Evolutionary conservation across 2,888 invertebrate species (phyloP).

Genomic region (Heliconius aoede): DNA sequence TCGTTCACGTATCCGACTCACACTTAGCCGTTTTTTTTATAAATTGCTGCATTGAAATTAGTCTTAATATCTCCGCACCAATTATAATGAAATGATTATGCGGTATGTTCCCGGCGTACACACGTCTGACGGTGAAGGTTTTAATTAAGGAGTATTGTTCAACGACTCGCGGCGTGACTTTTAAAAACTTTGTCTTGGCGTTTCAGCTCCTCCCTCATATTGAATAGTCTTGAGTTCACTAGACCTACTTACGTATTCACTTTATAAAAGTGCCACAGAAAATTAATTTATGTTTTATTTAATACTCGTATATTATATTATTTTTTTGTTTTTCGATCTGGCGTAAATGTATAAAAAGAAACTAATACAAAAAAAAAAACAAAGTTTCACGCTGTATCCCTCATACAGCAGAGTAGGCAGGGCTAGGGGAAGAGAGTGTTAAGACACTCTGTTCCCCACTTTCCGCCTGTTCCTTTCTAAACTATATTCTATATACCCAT

Average conservation of each 20-base stretch:
- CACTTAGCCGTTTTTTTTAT: constrained; percentile 47
- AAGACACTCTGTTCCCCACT: no score
- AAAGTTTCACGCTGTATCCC: no score
- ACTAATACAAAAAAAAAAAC: no score
- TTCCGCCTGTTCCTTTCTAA: no score
- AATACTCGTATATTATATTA: not conserved
- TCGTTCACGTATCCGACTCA: no score
- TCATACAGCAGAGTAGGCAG: no score
- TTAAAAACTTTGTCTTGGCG: constrained; percentile 68
- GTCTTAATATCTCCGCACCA: constrained; percentile 59
- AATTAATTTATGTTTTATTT: not conserved
- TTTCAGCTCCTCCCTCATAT: constrained; percentile 64
- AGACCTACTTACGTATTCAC: constrained; percentile 19
- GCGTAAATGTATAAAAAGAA: no score
- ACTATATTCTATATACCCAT: not conserved
- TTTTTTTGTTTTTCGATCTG: no score
- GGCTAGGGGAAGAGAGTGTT: no score
- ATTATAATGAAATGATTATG: constrained; percentile 74
- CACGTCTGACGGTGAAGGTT: constrained; percentile 64
- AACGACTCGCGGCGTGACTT: constrained; percentile 71
- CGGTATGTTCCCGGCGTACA: constrained; percentile 59
- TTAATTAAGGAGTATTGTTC: constrained; percentile 81
- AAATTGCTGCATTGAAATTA: constrained; percentile 52
- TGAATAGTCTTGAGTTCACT: constrained; percentile 56
- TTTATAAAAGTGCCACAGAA: not conserved